Evolutionary conservation across 92 coral and sea anemone species (phyloP).

Genomic region (Zoanthus sansibaricus): DNA sequence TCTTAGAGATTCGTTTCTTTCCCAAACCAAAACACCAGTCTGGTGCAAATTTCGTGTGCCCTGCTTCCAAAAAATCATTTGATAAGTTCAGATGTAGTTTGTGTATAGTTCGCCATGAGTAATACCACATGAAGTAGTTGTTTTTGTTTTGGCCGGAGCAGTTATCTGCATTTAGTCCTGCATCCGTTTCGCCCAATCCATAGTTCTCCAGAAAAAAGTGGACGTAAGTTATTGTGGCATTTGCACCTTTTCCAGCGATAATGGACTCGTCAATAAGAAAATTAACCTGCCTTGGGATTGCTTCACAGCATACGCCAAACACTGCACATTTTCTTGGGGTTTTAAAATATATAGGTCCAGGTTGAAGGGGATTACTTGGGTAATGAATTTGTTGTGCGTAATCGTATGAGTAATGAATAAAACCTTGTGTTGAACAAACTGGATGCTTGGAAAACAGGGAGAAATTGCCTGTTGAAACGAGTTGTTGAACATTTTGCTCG

Average conservation of each 20-base stretch:
- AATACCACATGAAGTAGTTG: conserved; percentile 34
- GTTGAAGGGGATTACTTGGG: conserved; percentile 67
- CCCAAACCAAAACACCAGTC: conserved; percentile 69
- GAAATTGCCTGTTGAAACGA: neutral
- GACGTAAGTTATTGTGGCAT: conserved; percentile 37
- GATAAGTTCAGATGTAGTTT: conserved; percentile 3
- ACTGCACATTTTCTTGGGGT: conserved; percentile 49
- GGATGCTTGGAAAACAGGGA: conserved; percentile 18
- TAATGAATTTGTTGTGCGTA: conserved; percentile 63
- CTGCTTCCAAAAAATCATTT: conserved; percentile 52
- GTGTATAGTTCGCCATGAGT: conserved; percentile 32
- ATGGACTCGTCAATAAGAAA: conserved; percentile 44
- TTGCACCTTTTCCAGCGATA: conserved; percentile 48
- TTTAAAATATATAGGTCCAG: conserved; percentile 58
- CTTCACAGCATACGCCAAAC: conserved; percentile 43
- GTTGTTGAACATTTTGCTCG: neutral
- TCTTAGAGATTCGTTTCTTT: conserved; percentile 34
- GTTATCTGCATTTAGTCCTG: conserved; percentile 32
- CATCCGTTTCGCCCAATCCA: conserved; percentile 49
- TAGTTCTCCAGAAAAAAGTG: conserved; percentile 35
- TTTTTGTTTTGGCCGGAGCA: conserved; percentile 50
- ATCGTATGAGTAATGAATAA: conserved; percentile 64
- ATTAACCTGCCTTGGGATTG: conserved; percentile 27
- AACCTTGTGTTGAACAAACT: conserved; percentile 47
- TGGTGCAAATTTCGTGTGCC: conserved; percentile 71